Evolutionary conservation across 2,797 vertebrate species (phyloP), one percentile per base, ranked within the genome.

Genomic region (Eulemur albifrons): DNA sequence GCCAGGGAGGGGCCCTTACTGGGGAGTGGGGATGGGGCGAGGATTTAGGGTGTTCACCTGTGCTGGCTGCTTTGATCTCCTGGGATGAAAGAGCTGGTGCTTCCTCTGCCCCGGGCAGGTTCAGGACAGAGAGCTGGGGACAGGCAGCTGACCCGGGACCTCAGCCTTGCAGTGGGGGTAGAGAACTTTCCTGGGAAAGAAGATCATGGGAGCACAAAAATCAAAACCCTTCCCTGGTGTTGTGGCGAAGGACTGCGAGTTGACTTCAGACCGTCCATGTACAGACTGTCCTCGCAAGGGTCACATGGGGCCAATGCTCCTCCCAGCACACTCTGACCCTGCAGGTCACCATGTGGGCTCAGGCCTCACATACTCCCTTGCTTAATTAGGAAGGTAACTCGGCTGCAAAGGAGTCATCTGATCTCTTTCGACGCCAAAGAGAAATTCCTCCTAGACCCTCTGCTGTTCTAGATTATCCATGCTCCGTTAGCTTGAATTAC

Each of bases 371-470:
- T 57, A 79, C 73, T 88, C 85, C 35, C 59, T 96, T 76, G 54
- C 97, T 97, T 96, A 94, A 96, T 97, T 96, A 95, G 94, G 96
- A 90, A 82, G 95, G 89, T 83, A 97, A 92, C 59, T 96, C n/a
- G 2, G 75, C 95, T 81, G 79, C 96, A 88, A 7, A 97, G 67
- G 27, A 94, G 97, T 97, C 97, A 97, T 95, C 97, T 97, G 97
- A 97, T 96, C 83, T 0, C n/a, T 96, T 85, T 87, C 32, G 4
- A 95, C n/a, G 83, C 97, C 97, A 96, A 91, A 89, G 76, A 97
- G 96, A 97, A 97, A 95, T 97, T 95, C 94, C 54, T 96, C 89
- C 81, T 77, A 57, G 94, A 94, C 96, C 94, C 88, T 94, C 90
- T n/a, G 52, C 95, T 97, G 90, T 76, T 93, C 89, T 80, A 81